Conservation (phyloP, 2,797 vertebrate species). For the Pempheris klunzingeri region DNA sequence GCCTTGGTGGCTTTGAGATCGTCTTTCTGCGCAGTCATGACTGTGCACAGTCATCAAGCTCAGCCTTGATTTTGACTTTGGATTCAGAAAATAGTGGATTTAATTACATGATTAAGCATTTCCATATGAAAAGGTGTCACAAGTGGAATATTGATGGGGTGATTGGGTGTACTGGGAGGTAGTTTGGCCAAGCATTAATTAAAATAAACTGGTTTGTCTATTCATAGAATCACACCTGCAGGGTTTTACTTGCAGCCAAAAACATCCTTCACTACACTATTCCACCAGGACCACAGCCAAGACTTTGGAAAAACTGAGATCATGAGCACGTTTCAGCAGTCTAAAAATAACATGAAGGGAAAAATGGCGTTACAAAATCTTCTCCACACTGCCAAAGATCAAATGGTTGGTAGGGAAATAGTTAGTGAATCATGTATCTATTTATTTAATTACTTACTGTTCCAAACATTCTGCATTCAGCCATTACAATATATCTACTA, state of each 20-base stretch:
- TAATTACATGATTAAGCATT: neutral
- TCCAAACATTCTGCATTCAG: neutral
- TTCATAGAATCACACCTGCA: neutral
- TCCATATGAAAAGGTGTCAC: neutral
- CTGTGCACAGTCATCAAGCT: no score
- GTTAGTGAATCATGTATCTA: no score
- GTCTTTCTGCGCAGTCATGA: conserved; percentile 5
- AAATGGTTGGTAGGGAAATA: neutral
- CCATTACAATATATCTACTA: no score
- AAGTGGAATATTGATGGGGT: neutral
- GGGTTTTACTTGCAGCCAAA: neutral
- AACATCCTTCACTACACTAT: neutral
- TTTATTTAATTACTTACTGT: no score
- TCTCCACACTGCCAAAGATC: neutral
- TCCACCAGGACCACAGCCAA: neutral
- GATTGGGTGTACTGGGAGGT: neutral
- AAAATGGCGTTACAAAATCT: no score
- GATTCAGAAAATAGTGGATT: neutral
- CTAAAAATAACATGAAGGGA: neutral
- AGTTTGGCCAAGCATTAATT: neutral
- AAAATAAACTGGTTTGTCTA: neutral
- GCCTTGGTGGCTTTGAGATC: neutral
- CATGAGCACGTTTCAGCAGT: neutral
- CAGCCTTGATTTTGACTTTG: conserved; percentile 3
- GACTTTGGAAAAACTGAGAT: neutral